phyloP scores from a whole-genome alignment of 2,888 invertebrate genomes.

The Tuberolachnus salignus region DNA sequence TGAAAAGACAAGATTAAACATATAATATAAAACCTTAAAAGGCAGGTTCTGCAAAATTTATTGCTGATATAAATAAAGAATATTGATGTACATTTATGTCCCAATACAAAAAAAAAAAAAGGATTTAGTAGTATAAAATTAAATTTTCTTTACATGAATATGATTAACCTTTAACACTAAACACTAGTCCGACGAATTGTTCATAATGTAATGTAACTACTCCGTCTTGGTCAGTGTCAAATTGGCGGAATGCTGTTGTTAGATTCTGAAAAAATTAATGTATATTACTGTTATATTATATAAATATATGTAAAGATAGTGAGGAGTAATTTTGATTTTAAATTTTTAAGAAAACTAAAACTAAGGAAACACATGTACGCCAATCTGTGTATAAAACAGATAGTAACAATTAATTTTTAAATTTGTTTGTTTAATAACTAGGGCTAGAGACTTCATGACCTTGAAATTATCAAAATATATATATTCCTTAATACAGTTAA shows the following conservation, averaged over 20 bases:
- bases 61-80: constrained; percentile 70
- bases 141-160: no score
- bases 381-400: no score
- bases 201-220: constrained; percentile 94
- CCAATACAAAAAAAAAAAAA: neutral
- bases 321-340: no score
- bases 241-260: constrained; percentile 84
- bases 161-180: constrained; percentile 60
- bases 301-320: no score
- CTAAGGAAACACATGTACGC: no score
- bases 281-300: no score
- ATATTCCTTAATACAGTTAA: no score
- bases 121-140: neutral
- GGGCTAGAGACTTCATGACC: no score
- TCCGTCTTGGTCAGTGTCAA: constrained; percentile 93
- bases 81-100: neutral
- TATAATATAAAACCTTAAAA: constrained; percentile 73
- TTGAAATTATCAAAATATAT: no score
- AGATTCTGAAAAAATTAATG: constrained; percentile 75
- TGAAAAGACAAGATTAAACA: constrained; percentile 83
- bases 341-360: no score
- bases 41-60: constrained; percentile 75
- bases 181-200: constrained; percentile 91
- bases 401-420: no score
- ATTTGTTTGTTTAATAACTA: no score